These are phyloP conservation scores for Cenopis cana DNA, from an alignment of 2,888 invertebrate species.

Conservation along the genomic window DNA sequence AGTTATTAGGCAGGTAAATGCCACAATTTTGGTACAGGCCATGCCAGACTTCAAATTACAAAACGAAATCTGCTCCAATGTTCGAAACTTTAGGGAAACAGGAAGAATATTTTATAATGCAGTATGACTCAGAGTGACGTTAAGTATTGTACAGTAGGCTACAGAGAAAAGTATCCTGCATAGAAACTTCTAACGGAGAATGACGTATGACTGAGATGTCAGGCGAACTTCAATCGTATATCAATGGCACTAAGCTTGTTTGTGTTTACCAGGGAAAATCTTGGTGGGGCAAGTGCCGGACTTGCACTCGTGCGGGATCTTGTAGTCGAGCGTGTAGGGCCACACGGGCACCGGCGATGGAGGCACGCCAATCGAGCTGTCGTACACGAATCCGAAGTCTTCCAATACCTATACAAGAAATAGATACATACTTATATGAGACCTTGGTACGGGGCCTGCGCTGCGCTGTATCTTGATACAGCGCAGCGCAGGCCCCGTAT, in stretches of 20 bases:
- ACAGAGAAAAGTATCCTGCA: background rate
- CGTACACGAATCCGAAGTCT: slow-evolving; percentile 96
- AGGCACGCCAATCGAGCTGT: slow-evolving; percentile 95
- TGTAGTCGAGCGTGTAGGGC: slow-evolving; percentile 98
- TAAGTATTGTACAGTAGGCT: background rate
- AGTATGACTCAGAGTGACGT: background rate
- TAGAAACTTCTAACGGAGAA: background rate
- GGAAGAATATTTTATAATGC: background rate
- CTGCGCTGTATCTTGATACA: too few species aligned
- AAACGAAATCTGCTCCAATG: background rate
- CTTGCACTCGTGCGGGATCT: slow-evolving; percentile 96
- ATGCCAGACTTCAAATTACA: background rate
- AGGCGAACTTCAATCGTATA: too few species aligned
- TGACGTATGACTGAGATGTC: background rate
- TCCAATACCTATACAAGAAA: slow-evolving; percentile 88
- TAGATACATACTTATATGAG: background rate
- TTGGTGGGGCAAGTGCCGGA: slow-evolving; percentile 96
- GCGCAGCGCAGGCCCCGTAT: too few species aligned
- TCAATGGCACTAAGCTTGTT: background rate
- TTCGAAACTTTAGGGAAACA: background rate
- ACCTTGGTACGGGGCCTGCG: too few species aligned
- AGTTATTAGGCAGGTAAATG: background rate
- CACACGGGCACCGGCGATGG: slow-evolving; percentile 92
- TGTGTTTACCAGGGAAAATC: slow-evolving; percentile 91
- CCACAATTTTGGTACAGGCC: background rate